A percentile compares a stretch with the other conserved stretches of the same genome.
Evolutionary conservation across 2,797 vertebrate species (phyloP).

Genomic region (Anolis apletophallus): DNA sequence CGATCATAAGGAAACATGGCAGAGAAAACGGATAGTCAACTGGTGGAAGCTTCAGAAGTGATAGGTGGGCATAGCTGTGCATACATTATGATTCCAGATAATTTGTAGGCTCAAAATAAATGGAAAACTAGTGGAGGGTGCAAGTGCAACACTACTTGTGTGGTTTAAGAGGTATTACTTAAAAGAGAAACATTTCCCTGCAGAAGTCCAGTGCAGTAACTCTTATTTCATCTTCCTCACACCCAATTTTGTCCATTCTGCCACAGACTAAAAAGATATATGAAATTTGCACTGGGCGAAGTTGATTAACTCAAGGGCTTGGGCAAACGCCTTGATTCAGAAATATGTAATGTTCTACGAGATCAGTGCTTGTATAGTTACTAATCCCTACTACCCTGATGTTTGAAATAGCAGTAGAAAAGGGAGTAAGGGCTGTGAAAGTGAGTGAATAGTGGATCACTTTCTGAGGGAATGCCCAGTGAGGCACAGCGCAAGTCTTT

Average conservation of each 20-base stretch:
- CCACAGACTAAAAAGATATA: neutral
- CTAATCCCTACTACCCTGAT: neutral
- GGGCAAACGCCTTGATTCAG: neutral
- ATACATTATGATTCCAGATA: no score
- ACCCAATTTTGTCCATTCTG: neutral
- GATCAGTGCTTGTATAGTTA: neutral
- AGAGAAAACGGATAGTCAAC: neutral
- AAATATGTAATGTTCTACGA: neutral
- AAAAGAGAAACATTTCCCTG: neutral
- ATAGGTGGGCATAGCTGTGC: neutral
- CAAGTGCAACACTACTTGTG: neutral
- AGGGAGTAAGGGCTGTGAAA: neutral
- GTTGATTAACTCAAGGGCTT: neutral
- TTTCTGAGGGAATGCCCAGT: neutral
- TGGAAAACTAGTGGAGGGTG: neutral
- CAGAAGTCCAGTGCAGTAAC: neutral
- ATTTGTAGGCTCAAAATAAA: neutral
- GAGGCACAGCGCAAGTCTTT: neutral
- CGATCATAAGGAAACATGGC: neutral
- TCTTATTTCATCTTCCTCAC: neutral
- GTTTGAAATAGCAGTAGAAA: neutral
- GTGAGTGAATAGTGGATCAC: neutral
- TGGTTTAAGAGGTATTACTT: neutral
- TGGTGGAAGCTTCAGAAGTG: no score
- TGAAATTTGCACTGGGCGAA: neutral